Conservation (phyloP, 2,888 invertebrate genomes). For the Stomorhina lunata region DNA sequence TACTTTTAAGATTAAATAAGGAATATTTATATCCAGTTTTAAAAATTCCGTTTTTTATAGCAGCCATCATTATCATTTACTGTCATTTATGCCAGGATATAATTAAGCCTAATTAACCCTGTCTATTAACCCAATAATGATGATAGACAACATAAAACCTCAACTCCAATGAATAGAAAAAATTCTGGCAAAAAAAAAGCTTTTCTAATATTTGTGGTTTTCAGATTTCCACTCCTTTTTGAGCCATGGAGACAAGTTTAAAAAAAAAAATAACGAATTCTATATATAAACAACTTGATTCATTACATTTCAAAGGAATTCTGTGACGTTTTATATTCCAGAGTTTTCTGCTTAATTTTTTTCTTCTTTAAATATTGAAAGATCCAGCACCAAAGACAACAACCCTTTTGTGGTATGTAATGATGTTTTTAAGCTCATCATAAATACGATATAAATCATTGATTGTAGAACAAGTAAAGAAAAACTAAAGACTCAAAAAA, state of each 20-base stretch:
- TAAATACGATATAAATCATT: slow-evolving; percentile 64
- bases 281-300: too few species aligned
- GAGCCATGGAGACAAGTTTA: not conserved
- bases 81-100: slow-evolving; percentile 45
- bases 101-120: slow-evolving; percentile 52
- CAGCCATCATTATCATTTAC: slow-evolving; percentile 26
- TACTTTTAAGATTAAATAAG: not conserved
- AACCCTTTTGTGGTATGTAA: slow-evolving; percentile 64
- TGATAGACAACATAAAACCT: not conserved
- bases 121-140: slow-evolving; percentile 26
- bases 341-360: not conserved
- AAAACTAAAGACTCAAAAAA: not conserved
- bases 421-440: slow-evolving; percentile 58
- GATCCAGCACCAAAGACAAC: slow-evolving; percentile 56
- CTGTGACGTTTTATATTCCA: slow-evolving; percentile 45
- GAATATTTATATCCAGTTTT: not conserved
- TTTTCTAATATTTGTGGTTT: slow-evolving; percentile 31
- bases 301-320: slow-evolving; percentile 63
- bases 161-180: not conserved
- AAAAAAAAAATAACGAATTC: not conserved
- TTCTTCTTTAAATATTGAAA: not conserved
- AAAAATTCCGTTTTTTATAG: not conserved
- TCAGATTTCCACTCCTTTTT: slow-evolving; percentile 55
- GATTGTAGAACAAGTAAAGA: slow-evolving; percentile 42
- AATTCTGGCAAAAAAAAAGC: not conserved